Evolutionary conservation across 2,888 invertebrate species (phyloP).

Genomic region (Amitus sp.): DNA sequence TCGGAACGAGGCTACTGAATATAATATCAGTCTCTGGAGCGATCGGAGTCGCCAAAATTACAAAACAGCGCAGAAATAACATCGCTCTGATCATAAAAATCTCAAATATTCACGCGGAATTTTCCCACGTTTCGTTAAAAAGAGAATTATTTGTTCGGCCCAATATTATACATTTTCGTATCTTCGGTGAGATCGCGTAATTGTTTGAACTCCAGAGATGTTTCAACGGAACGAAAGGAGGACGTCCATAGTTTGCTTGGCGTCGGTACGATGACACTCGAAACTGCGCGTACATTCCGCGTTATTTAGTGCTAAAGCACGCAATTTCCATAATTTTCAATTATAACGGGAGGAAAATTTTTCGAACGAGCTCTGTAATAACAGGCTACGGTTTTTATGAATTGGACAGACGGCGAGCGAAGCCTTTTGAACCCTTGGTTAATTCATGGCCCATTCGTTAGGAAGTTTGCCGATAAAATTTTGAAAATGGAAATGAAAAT

Average conservation of each 20-base stretch:
- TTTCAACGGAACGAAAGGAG: no score
- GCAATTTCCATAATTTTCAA: not conserved
- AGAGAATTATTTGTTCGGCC: no score
- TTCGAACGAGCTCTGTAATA: not conserved
- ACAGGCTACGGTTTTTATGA: not conserved
- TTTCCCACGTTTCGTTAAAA: not conserved
- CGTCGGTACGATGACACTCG: no score
- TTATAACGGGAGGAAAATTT: not conserved
- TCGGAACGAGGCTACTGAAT: conserved; percentile 1
- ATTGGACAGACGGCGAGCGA: not conserved
- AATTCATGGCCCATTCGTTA: conserved; percentile 1
- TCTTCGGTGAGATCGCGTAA: no score
- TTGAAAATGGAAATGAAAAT: conserved; percentile 6
- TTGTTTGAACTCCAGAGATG: no score
- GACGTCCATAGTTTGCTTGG: no score
- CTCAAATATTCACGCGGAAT: not conserved
- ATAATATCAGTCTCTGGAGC: not conserved
- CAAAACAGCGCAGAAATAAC: not conserved
- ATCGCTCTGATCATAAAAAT: not conserved
- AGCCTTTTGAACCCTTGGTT: not conserved
- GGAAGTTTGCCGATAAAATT: not conserved
- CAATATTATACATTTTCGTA: no score
- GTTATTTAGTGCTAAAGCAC: not conserved
- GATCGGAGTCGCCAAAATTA: not conserved
- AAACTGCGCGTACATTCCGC: no score